Percentiles rank a stretch among this genome's conserved stretches.
Conservation (phyloP, 2,113 vertebrate genomes). For the Siniperca knerii region DNA sequence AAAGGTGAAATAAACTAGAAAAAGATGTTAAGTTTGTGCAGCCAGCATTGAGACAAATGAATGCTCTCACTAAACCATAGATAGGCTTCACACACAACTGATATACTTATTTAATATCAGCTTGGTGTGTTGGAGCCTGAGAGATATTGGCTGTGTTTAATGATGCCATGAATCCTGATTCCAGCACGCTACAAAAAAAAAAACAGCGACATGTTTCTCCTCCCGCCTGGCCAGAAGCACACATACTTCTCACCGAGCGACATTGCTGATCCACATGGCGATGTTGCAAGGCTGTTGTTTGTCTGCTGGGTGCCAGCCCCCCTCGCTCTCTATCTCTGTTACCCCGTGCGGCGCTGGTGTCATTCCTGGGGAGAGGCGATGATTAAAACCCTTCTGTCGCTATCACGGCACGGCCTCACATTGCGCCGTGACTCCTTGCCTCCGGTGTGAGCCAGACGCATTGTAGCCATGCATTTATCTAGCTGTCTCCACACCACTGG, state of each 20-base stretch:
- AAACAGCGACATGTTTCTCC: conserved; percentile 50
- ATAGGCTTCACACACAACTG: conserved; percentile 64
- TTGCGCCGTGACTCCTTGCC: conserved; percentile 72
- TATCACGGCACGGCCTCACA: conserved; percentile 65
- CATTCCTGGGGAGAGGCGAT: conserved; percentile 80
- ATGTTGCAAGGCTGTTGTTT: conserved; percentile 77
- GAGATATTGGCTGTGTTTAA: conserved; percentile 73
- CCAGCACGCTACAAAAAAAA: conserved; percentile 19
- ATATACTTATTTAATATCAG: conserved; percentile 79
- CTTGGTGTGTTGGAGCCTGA: conserved; percentile 49
- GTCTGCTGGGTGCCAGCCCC: conserved; percentile 75
- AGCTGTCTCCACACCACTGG: conserved; percentile 77
- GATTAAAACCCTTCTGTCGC: conserved; percentile 83
- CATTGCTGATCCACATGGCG: conserved; percentile 66
- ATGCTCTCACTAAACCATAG: conserved; percentile 47
- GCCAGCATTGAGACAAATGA: conserved; percentile 60
- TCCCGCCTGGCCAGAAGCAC: conserved; percentile 65
- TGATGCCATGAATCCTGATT: conserved; percentile 78
- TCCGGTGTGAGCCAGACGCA: conserved; percentile 79
- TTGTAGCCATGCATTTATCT: conserved; percentile 80
- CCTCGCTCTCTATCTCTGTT: conserved; percentile 72
- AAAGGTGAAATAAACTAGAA: conserved; percentile 48
- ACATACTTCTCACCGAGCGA: conserved; percentile 63
- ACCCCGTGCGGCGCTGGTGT: conserved; percentile 75
- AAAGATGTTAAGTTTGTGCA: conserved; percentile 49